Conservation (phyloP, 2,888 invertebrate genomes). For the Lasioglossum vierecki region DNA sequence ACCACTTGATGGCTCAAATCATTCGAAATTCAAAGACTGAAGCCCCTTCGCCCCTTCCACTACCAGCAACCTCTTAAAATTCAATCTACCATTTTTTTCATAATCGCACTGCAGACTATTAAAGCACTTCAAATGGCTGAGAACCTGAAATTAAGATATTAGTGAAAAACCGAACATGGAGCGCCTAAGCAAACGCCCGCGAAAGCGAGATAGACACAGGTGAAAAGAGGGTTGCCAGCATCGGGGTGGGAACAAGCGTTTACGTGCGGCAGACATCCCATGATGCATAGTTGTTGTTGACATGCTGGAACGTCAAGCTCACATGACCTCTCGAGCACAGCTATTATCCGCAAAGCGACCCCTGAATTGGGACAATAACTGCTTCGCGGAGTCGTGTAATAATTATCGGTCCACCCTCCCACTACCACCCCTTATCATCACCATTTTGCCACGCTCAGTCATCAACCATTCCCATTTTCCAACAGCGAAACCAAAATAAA, state of each 20-base stretch:
- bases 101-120: too few species aligned
- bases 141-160: not conserved
- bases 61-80: too few species aligned
- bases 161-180: slow-evolving; percentile 5
- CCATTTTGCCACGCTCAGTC: slow-evolving; percentile 62
- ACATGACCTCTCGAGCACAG: slow-evolving; percentile 81
- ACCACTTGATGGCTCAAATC: too few species aligned
- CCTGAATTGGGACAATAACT: slow-evolving; percentile 80
- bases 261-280: slow-evolving; percentile 81
- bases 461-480: slow-evolving; percentile 1
- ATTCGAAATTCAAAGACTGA: too few species aligned
- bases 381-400: slow-evolving; percentile 75
- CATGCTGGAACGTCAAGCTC: slow-evolving; percentile 83
- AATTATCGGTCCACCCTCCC: slow-evolving; percentile 73
- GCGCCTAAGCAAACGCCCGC: not conserved
- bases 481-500: not conserved
- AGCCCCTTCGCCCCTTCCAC: too few species aligned
- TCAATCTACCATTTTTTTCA: too few species aligned
- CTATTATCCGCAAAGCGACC: slow-evolving; percentile 78
- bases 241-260: slow-evolving; percentile 62
- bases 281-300: slow-evolving; percentile 84
- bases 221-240: slow-evolving; percentile 36
- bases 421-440: slow-evolving; percentile 33
- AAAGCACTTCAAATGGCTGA: not conserved
- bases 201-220: not conserved